Base-by-base conservation (phyloP, 2,113 vertebrate species). In the Toxostoma redivivum region DNA sequence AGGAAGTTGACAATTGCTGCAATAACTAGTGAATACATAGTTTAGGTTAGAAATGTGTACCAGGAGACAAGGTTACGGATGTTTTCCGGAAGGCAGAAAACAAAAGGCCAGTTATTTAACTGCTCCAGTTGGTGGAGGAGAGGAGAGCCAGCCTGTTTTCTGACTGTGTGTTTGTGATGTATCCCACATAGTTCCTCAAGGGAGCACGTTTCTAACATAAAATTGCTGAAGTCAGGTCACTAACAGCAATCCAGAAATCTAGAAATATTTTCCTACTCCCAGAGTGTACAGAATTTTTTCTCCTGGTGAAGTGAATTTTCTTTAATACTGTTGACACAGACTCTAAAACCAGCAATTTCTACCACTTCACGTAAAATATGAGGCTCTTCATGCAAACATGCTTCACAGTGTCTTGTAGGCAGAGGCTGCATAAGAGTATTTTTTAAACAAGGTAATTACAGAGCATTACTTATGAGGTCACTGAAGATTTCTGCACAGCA, bases 1-100 rank as follows among this genome's bases (percentile, higher is more conserved):
- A 91, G 91, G 87, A 95, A 90, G 85, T n/a, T 88, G 58, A 65
- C 81, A 82, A 57, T 47, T 95, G 58, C 54, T 42, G 47, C 70
- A 91, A 76, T 79, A 90, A 73, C 58, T 23, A 54, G 7, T 35
- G 50, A 95, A 73, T 35, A 58, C 33, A 31, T 4, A 85, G 45
- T 28, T 87, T 42, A 66, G 50, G 12, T 90, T 82, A 73, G 74
- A 90, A 77, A 73, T 37, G 23, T 58, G 35, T 77, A 67, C 35
- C 40, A 47, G 38, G 58, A 93, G 64, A 73, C 81, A 94, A 85
- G 50, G 81, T 82, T 91, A 72, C 7, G 77, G 45, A 80, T 79
- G 50, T 81, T 82, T 85, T 85, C 42, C 78, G 76, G 70, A 84
- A 79, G 25, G 45, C 11, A 89, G 65, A 65, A 89, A 84, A 94